These are phyloP conservation scores for Zosterops lateralis DNA, from an alignment of 2,113 vertebrate genomes.

Conservation along the genomic window DNA sequence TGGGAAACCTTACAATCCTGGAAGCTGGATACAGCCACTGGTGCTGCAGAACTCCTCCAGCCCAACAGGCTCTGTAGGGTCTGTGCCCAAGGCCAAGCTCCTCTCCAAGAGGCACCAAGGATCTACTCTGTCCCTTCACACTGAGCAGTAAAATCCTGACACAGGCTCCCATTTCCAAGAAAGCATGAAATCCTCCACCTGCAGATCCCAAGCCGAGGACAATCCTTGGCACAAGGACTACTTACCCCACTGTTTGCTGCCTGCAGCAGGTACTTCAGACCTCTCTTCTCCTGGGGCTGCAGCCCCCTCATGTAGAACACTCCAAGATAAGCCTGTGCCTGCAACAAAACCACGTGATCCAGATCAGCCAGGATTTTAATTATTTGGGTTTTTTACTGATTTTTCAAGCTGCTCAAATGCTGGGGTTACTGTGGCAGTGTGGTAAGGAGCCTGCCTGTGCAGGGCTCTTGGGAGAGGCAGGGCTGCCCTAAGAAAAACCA, in stretches of 20 bases:
- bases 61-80: background rate
- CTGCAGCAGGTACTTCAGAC: constrained; percentile 83
- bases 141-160: background rate
- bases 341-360: background rate
- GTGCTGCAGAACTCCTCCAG: background rate
- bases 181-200: background rate
- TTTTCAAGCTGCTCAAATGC: background rate
- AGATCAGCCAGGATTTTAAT: background rate
- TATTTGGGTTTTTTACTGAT: background rate
- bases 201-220: background rate
- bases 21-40: background rate
- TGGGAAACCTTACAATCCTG: background rate
- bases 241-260: constrained; percentile 83
- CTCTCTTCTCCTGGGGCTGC: constrained; percentile 68
- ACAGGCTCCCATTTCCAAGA: background rate
- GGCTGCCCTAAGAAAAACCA: background rate
- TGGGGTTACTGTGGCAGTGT: background rate
- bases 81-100: background rate
- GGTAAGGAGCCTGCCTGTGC: background rate
- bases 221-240: background rate
- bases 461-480: background rate
- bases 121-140: background rate
- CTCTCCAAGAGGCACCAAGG: background rate
- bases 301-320: constrained; percentile 80
- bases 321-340: constrained; percentile 92